phyloP scores from a whole-genome alignment of 2,113 vertebrate species.

The Bambusicola thoracicus region DNA sequence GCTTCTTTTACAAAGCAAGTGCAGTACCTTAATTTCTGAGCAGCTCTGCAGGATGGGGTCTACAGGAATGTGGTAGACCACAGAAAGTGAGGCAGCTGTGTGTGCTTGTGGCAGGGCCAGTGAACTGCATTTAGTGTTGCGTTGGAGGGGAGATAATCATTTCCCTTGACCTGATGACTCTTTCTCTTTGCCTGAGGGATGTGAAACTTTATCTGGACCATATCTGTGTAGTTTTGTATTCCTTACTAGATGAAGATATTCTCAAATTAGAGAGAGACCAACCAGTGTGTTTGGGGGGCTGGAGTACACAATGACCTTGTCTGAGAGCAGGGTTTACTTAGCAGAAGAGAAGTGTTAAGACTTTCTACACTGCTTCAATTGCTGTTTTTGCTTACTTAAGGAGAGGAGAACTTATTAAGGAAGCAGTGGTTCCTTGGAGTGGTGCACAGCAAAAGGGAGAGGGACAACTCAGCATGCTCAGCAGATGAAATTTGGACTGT shows the following conservation, averaged over 20 bases:
- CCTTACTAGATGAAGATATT: not conserved
- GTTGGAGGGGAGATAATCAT: rapidly evolving
- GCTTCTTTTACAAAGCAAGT: not conserved
- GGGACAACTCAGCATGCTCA: not conserved
- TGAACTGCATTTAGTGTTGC: rapidly evolving
- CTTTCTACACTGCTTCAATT: rapidly evolving
- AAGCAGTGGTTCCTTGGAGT: not conserved
- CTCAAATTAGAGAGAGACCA: not conserved
- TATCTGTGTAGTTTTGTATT: not conserved
- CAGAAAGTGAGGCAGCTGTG: not conserved
- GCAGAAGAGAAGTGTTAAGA: not conserved
- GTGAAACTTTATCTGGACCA: not conserved
- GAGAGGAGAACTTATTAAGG: not conserved
- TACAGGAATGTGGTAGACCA: rapidly evolving
- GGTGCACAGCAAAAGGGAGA: not conserved
- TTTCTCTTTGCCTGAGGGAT: not conserved
- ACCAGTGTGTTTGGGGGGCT: rapidly evolving
- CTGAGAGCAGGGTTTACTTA: not conserved
- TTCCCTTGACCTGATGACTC: too few relatives aligned
- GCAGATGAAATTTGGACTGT: not conserved
- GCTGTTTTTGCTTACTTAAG: not conserved
- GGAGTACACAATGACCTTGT: not conserved
- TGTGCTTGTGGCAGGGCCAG: rapidly evolving
- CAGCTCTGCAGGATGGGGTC: rapidly evolving
- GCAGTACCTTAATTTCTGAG: not conserved